phyloP scores from a whole-genome alignment of 2,888 invertebrate genomes.

The Acanthosoma haemorrhoidale region DNA sequence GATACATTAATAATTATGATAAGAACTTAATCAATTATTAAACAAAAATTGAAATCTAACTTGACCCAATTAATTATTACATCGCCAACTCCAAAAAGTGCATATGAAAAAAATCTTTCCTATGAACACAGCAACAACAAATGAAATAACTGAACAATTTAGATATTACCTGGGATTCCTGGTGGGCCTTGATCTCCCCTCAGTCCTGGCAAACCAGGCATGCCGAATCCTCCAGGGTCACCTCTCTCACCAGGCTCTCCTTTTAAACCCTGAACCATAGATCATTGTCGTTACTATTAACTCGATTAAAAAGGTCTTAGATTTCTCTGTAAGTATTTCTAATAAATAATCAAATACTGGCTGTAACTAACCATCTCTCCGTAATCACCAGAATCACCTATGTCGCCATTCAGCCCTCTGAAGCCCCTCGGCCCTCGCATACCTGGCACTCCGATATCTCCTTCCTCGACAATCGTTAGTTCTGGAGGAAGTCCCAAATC shows the following conservation, averaged over 20 bases:
- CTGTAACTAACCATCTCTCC: constrained; percentile 42
- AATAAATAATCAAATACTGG: not conserved
- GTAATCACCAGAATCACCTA: constrained; percentile 39
- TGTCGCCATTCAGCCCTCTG: constrained; percentile 45
- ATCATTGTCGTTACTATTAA: not conserved
- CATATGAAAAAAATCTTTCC: too few species aligned
- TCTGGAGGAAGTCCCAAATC: constrained; percentile 40
- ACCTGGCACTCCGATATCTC: constrained; percentile 43
- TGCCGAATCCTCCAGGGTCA: constrained; percentile 49
- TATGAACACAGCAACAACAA: too few species aligned
- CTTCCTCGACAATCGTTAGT: constrained; percentile 56
- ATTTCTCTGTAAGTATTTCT: not conserved
- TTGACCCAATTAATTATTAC: too few species aligned
- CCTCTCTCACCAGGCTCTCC: constrained; percentile 30
- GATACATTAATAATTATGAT: too few species aligned
- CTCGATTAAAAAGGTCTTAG: too few species aligned
- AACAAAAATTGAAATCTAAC: too few species aligned
- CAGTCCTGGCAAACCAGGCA: constrained; percentile 49
- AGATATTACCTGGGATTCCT: constrained; percentile 57
- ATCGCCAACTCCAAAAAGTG: too few species aligned
- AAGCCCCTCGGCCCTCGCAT: constrained; percentile 40
- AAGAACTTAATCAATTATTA: too few species aligned
- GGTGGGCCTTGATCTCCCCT: constrained; percentile 40
- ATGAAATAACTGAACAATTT: constrained; percentile 42
- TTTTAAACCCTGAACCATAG: not conserved